Conservation (phyloP, 2,888 invertebrate species). For the Phyto melanocephala region DNA sequence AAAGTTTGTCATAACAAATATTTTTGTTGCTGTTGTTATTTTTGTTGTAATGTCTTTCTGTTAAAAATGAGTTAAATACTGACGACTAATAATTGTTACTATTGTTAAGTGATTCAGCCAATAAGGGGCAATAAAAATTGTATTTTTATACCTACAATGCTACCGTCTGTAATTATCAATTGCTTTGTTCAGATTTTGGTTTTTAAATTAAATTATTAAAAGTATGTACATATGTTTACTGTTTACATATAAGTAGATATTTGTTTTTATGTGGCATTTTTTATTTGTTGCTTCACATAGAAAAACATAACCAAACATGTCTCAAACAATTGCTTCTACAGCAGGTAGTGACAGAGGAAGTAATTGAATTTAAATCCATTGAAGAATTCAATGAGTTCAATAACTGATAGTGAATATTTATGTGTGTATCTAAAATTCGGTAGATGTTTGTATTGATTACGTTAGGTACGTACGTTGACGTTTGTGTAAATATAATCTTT, state of each 20-base stretch:
- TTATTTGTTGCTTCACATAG: not conserved
- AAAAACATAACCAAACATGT: conserved; percentile 36
- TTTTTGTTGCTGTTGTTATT: conserved; percentile 23
- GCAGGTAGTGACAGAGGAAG: conserved; percentile 22
- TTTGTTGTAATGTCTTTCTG: conserved; percentile 9
- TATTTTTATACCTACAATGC: not conserved
- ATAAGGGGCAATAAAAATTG: conserved; percentile 30
- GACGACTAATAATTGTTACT: conserved; percentile 24
- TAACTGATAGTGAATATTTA: conserved; percentile 51
- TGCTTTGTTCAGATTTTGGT: not conserved
- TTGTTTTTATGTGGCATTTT: not conserved
- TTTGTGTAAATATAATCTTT: conserved; percentile 4
- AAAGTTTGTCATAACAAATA: conserved; percentile 56
- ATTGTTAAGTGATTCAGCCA: conserved; percentile 53
- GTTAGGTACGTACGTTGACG: not conserved
- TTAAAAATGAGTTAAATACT: conserved; percentile 9
- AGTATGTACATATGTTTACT: no score
- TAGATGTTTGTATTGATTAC: not conserved
- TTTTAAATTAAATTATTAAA: not conserved
- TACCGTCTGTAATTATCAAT: conserved; percentile 5
- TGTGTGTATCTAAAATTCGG: not conserved
- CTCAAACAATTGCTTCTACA: not conserved
- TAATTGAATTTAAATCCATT: not conserved
- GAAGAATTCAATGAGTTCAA: conserved; percentile 47
- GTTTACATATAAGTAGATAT: not conserved